phyloP scores from a whole-genome alignment of 2,797 vertebrate species.

The Hoplostethus mediterraneus region DNA sequence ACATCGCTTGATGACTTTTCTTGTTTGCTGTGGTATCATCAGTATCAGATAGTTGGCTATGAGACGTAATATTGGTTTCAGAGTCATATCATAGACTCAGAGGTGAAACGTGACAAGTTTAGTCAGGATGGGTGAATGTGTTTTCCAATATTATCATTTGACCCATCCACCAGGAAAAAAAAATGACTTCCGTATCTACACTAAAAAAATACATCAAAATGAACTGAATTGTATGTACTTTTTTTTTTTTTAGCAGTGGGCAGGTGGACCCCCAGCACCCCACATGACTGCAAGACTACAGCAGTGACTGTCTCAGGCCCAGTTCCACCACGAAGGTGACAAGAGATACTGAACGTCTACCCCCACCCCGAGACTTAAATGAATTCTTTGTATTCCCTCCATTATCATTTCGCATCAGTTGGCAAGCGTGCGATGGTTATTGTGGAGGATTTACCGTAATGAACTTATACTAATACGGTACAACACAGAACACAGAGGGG shows the following conservation, averaged over 20 bases:
- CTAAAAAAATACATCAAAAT: neutral
- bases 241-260: too few species aligned
- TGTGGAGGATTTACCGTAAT: conserved; percentile 75
- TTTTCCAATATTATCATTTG: too few species aligned
- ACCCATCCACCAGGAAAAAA: too few species aligned
- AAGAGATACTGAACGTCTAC: conserved; percentile 51
- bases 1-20: conserved; percentile 20
- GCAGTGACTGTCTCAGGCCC: conserved; percentile 19
- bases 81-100: neutral
- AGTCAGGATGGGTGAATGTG: too few species aligned
- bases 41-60: neutral
- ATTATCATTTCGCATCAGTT: conserved; percentile 66
- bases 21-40: conserved; percentile 5
- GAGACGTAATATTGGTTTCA: neutral
- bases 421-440: conserved; percentile 66
- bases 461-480: conserved; percentile 61
- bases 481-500: conserved; percentile 65
- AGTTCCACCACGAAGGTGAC: conserved; percentile 44
- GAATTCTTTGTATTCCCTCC: conserved; percentile 63
- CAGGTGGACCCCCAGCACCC: too few species aligned
- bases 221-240: neutral
- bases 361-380: conserved; percentile 62
- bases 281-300: neutral
- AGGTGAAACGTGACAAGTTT: neutral
- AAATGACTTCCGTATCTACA: neutral